Evolutionary conservation across 1,140 invertebrate genomes (phyloP).

Genomic region (Augochlora pura): DNA sequence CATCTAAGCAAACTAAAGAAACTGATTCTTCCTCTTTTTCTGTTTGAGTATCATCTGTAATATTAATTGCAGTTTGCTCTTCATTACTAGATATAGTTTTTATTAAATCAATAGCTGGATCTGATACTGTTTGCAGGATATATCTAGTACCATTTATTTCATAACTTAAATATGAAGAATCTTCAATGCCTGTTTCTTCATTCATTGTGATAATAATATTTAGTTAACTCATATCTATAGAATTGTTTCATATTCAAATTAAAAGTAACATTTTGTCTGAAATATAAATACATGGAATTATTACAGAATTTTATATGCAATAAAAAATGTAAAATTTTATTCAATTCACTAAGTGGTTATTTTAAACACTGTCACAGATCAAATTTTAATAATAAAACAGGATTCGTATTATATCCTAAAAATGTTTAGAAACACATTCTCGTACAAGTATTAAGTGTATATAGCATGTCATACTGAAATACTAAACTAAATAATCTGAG

Average conservation of each 20-base stretch:
- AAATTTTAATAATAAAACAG: background rate
- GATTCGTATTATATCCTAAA: background rate
- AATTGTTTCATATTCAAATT: conserved; percentile 28
- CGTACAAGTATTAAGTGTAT: background rate
- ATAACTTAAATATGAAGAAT: conserved; percentile 65
- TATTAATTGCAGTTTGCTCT: conserved; percentile 43
- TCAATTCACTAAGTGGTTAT: background rate
- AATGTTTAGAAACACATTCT: background rate
- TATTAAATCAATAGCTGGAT: conserved; percentile 39
- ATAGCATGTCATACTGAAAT: background rate
- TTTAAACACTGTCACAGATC: background rate
- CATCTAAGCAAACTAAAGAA: conserved; percentile 67
- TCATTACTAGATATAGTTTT: conserved; percentile 30
- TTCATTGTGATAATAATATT: conserved; percentile 54
- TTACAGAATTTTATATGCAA: background rate
- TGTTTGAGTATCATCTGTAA: conserved; percentile 38
- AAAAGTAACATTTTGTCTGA: conserved; percentile 34
- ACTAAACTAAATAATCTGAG: background rate
- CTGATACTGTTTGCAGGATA: conserved; percentile 59
- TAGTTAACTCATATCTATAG: conserved; percentile 19
- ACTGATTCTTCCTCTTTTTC: conserved; percentile 62
- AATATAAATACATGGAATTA: conserved; percentile 24
- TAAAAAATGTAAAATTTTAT: background rate
- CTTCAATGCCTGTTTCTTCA: conserved; percentile 47
- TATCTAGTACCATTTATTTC: conserved; percentile 71